phyloP scores from a whole-genome alignment of 2,888 invertebrate genomes.

The Idaea straminata region DNA sequence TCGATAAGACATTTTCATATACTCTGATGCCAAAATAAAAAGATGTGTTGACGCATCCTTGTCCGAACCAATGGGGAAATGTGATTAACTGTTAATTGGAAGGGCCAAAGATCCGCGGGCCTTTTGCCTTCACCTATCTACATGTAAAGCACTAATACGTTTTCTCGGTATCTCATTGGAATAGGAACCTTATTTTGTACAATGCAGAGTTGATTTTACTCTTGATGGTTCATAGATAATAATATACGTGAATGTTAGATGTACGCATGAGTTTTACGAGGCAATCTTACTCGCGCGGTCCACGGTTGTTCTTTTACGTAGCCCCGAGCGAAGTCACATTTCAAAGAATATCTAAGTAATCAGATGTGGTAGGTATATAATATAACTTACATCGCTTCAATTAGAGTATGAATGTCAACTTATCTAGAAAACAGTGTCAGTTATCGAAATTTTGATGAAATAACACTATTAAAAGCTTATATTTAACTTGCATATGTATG shows the following conservation, averaged over 20 bases:
- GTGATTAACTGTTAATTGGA: slow-evolving; percentile 52
- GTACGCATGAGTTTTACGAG: slow-evolving; percentile 58
- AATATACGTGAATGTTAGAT: slow-evolving; percentile 15
- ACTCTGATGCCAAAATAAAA: slow-evolving; percentile 6
- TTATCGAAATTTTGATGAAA: no score
- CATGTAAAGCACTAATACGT: slow-evolving; percentile 8
- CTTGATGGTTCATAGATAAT: slow-evolving; percentile 8
- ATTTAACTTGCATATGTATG: no score
- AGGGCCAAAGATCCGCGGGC: slow-evolving; percentile 36
- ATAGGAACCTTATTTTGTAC: slow-evolving; percentile 12
- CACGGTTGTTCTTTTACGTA: slow-evolving; percentile 65
- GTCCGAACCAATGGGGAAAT: slow-evolving; percentile 33
- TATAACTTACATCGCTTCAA: neutral
- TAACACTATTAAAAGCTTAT: no score
- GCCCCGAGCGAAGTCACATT: slow-evolving; percentile 49
- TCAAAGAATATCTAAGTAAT: slow-evolving; percentile 39
- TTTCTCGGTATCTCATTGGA: slow-evolving; percentile 10
- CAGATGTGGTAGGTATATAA: neutral
- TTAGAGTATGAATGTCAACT: neutral
- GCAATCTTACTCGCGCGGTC: slow-evolving; percentile 66
- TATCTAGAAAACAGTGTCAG: neutral
- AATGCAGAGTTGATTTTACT: slow-evolving; percentile 9
- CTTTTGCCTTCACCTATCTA: slow-evolving; percentile 23
- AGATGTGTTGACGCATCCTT: slow-evolving; percentile 27
- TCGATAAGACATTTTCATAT: neutral